Evolutionary conservation across 2,113 vertebrate genomes (phyloP), one percentile per base, ranked within the genome.

Genomic region (Eptesicus fuscus): DNA sequence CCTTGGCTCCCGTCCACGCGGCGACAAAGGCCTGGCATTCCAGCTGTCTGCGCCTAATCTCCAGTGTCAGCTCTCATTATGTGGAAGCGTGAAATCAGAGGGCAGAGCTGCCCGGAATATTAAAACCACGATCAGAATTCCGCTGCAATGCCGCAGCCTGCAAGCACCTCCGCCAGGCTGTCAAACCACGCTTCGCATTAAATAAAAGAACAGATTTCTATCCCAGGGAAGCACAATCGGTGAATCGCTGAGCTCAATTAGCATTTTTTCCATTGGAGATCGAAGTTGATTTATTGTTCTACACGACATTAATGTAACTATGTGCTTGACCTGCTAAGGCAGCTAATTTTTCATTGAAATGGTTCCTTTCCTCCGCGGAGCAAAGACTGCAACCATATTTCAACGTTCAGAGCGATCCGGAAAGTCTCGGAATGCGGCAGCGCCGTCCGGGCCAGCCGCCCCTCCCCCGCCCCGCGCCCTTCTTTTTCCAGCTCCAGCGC

Each of bases 11-110:
- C 98, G 98, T 99, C 99, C 99, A 99, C 98, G 85, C 98, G 97
- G 98, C 98, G 99, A 99, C 99, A 99, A 99, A 99, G 99, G 98
- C 98, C 98, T 98, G 99, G 99, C 99, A 99, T 99, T 99, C 99
- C 99, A 99, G 99, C 99, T 99, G 99, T 99, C 99, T 99, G 99
- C 99, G 97, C 99, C 99, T 99, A 99, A 99, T 99, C 99, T 99
- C 99, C 98, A 98, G 99, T 99, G 99, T 99, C 99, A 99, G 99
- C 98, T 99, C 99, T 98, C 98, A 99, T 99, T 99, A 99, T 99
- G 99, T 99, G 99, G 99, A 99, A 99, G 99, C 99, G 98, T 99
- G 99, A 99, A 99, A 99, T 99, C 99, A 99, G 99, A 99, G 98
- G 98, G 98, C 99, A 99, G 98, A 99, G 99, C 99, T 97, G 99